Evolutionary conservation across 2,797 vertebrate species (phyloP).

Genomic region (Perodicticus potto): DNA sequence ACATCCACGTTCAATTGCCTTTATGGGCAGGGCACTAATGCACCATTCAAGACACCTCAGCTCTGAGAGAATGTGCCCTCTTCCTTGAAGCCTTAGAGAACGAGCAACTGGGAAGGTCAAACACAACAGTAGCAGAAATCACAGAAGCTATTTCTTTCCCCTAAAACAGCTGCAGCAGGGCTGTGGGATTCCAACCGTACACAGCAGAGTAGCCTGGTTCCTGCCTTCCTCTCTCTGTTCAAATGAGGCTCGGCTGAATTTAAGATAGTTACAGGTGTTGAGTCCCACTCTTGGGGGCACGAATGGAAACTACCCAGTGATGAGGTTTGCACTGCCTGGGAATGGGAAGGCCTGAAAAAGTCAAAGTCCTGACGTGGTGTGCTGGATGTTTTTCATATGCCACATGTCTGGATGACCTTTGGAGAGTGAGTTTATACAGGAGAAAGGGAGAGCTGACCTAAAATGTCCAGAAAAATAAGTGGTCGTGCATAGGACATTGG

Average conservation of each 20-base stretch:
- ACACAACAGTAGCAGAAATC: neutral
- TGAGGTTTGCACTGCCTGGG: neutral
- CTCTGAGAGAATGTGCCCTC: neutral
- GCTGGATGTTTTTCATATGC: neutral
- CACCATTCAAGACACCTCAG: neutral
- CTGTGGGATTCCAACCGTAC: neutral
- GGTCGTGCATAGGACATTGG: neutral
- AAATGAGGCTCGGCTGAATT: neutral
- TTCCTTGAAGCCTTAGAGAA: neutral
- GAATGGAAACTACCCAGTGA: neutral
- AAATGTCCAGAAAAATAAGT: constrained; percentile 44
- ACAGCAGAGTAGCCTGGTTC: neutral
- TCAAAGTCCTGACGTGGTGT: neutral
- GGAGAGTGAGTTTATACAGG: neutral
- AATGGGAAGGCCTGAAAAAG: neutral
- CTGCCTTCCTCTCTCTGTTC: neutral
- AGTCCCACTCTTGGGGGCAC: neutral
- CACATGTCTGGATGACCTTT: neutral
- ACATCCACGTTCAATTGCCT: neutral
- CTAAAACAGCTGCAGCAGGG: neutral
- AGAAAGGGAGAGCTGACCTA: neutral
- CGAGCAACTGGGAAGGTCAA: neutral
- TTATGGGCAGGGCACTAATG: neutral
- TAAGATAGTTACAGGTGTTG: neutral
- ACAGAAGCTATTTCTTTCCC: constrained; percentile 13